Evolutionary conservation across 2,888 invertebrate genomes (phyloP).

Genomic region (Gastrophysa polygoni): DNA sequence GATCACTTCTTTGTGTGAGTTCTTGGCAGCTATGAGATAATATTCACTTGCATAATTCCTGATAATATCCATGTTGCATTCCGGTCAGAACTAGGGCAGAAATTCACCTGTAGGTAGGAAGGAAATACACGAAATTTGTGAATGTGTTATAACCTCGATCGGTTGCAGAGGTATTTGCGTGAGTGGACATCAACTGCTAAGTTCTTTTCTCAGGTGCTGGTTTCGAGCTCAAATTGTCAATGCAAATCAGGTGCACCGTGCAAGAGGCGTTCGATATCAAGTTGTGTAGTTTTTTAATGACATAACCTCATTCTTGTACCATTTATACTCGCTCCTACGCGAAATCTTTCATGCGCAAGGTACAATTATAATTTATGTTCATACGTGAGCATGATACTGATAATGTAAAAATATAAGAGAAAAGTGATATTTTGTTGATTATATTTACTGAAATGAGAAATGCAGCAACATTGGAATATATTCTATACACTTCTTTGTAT

Average conservation of each 20-base stretch:
- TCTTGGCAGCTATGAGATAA: too few species aligned
- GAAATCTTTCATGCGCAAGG: background rate
- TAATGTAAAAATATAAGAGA: too few species aligned
- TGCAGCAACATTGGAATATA: too few species aligned
- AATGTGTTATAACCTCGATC: background rate
- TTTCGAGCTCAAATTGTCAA: slow-evolving; percentile 11
- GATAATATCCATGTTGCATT: background rate
- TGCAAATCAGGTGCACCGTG: slow-evolving; percentile 12
- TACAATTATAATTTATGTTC: background rate
- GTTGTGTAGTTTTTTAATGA: background rate
- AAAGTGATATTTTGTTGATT: too few species aligned
- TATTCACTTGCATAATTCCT: too few species aligned
- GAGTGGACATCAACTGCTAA: background rate
- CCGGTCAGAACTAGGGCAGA: background rate
- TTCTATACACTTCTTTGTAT: too few species aligned
- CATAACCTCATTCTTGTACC: background rate
- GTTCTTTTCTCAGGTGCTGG: slow-evolving; percentile 14
- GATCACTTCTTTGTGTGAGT: too few species aligned
- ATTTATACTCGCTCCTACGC: too few species aligned
- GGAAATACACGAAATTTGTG: background rate
- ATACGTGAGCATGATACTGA: background rate
- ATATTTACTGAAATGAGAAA: too few species aligned
- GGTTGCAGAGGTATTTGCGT: background rate
- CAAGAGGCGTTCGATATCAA: slow-evolving; percentile 6
- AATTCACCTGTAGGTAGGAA: background rate